Evolutionary conservation across 2,888 invertebrate species (phyloP).

Genomic region (Fabriciana adippe): DNA sequence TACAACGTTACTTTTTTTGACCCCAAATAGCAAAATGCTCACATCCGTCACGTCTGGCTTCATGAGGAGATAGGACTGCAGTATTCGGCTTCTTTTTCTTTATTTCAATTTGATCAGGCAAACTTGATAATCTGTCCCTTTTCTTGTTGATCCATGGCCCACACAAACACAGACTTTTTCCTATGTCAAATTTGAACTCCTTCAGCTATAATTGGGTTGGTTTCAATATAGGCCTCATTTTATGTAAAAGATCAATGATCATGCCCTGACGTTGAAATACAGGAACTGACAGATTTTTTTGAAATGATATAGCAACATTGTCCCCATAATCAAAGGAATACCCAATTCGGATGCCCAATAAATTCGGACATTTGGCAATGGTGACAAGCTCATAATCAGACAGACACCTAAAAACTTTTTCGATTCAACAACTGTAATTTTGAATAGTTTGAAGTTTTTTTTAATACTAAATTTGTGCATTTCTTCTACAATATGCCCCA

Average conservation of each 20-base stretch:
- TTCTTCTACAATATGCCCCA: too few relatives aligned
- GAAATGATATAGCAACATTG: slow-evolving; percentile 35
- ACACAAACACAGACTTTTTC: slow-evolving; percentile 20
- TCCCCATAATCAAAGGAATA: slow-evolving; percentile 34
- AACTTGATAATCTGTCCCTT: too few relatives aligned
- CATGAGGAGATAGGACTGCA: background rate
- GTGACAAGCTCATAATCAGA: slow-evolving; percentile 27
- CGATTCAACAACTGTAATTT: too few relatives aligned
- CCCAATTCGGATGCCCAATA: slow-evolving; percentile 38
- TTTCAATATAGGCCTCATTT: slow-evolving; percentile 30
- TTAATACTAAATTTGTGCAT: too few relatives aligned
- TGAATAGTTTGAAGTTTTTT: too few relatives aligned
- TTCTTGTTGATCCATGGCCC: too few relatives aligned
- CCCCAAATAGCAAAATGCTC: background rate
- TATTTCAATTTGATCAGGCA: background rate
- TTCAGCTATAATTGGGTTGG: background rate
- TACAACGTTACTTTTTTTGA: too few relatives aligned
- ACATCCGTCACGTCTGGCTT: background rate
- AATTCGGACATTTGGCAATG: slow-evolving; percentile 36
- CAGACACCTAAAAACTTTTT: slow-evolving; percentile 26
- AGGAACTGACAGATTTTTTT: slow-evolving; percentile 37
- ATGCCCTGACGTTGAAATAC: slow-evolving; percentile 33
- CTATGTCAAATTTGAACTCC: too few relatives aligned
- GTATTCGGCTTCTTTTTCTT: background rate
- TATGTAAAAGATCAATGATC: slow-evolving; percentile 16